Conservation (phyloP, 2,113 vertebrate genomes). For the Spheniscus mendiculus region DNA sequence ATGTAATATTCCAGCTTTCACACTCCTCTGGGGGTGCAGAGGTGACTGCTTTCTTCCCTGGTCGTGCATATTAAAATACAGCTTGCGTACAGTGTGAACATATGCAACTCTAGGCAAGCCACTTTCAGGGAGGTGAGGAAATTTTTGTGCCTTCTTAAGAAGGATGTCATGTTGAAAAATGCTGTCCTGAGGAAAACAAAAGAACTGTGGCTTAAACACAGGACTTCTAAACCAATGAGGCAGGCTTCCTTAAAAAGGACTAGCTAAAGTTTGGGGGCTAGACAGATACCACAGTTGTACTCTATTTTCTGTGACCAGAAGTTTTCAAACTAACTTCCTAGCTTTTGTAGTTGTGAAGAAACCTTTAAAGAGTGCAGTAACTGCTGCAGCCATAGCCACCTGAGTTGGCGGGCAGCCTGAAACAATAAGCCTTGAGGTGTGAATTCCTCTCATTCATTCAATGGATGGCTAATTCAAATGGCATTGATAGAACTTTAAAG, state of each 20-base stretch:
- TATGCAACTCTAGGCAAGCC: neutral
- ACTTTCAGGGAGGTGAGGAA: neutral
- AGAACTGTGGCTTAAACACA: neutral
- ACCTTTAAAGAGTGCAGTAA: neutral
- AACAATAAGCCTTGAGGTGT: conserved; percentile 19
- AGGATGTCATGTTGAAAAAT: neutral
- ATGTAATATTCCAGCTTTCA: neutral
- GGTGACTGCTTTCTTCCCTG: neutral
- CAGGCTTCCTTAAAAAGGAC: neutral
- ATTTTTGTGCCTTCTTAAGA: neutral
- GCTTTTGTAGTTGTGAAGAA: neutral
- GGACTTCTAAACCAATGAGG: neutral
- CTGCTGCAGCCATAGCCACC: neutral
- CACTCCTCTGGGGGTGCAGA: neutral
- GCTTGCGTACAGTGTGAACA: neutral
- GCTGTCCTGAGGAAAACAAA: neutral
- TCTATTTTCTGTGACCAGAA: neutral
- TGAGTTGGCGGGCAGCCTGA: conserved; percentile 19
- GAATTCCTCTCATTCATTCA: conserved; percentile 46
- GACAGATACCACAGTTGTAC: neutral
- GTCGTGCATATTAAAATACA: neutral
- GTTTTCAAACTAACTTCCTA: neutral
- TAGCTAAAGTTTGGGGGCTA: neutral
- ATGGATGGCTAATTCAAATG: conserved; percentile 19
- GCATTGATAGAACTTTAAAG: neutral